Percentiles rank a stretch among this genome's conserved stretches.
Evolutionary conservation across 2,888 invertebrate genomes (phyloP).

Genomic region (Xanthostigma xanthostigma): DNA sequence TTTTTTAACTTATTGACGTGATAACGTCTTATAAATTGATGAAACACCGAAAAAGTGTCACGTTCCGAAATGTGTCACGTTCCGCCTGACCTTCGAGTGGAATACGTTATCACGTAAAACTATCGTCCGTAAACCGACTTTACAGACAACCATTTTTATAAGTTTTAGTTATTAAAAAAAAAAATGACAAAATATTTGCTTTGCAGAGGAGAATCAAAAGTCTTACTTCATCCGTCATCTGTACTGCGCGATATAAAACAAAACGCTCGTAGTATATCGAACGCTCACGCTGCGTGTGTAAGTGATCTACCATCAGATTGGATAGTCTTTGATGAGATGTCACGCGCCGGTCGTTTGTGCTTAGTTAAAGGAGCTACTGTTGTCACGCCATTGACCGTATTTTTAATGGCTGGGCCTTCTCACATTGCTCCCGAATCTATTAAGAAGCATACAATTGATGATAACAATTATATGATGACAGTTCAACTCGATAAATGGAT

Average conservation of each 20-base stretch:
- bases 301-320: constrained; percentile 57
- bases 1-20: too few relatives aligned
- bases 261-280: constrained; percentile 1
- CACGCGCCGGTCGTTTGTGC: constrained; percentile 49
- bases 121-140: too few relatives aligned
- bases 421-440: background rate
- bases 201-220: constrained; percentile 41
- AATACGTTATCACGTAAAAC: too few relatives aligned
- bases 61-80: too few relatives aligned
- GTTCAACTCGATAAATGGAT: constrained; percentile 21
- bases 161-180: too few relatives aligned
- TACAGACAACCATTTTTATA: too few relatives aligned
- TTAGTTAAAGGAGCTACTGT: constrained; percentile 67
- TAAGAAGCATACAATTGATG: background rate
- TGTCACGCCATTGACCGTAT: constrained; percentile 64
- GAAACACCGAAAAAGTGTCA: too few relatives aligned
- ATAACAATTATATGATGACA: too few relatives aligned
- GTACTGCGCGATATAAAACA: constrained; percentile 30
- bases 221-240: constrained; percentile 45
- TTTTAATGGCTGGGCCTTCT: constrained; percentile 5
- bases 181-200: constrained; percentile 5
- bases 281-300: constrained; percentile 14
- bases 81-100: too few relatives aligned
- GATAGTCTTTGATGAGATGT: constrained; percentile 78
- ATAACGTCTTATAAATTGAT: too few relatives aligned